Base-by-base conservation (phyloP, 1,140 invertebrate genomes). In the Diorhabda elongata region DNA sequence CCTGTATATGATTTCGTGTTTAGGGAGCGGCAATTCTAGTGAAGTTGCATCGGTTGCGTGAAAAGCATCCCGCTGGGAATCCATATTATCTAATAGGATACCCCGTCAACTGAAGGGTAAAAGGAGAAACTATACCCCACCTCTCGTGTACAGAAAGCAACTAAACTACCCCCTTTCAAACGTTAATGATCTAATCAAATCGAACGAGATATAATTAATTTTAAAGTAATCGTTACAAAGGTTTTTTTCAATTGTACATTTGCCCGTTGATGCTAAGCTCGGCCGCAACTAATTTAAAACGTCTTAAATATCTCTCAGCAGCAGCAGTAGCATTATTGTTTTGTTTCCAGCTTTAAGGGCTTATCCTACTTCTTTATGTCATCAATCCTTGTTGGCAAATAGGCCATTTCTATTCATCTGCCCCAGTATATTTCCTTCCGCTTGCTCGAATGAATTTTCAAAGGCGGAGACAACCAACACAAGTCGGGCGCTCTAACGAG, bases 81-180 rank as follows among this genome's bases (percentile, higher is more conserved):
- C 52, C 47, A 67, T 68, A 72, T 72, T 72, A 72, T 67, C 68
- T 72, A 72, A 71, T 69, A 69, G 65, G 64, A 72, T 69, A 67
- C 67, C 43, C 58, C 42, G 47, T 52, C 6, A 52, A 52, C 47
- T 52, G 47, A 26, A 26, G 26, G 26, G 26, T 26, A 26, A 26
- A 26, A 26, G 26, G 26, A 26, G 26, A 26, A 26, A 26, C 26
- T 26, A 26, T 26, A 26, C 26, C 26, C 26, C 26, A 26, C 26
- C 26, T 26, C 26, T 26, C 26, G 26, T 26, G 1, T 26, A 26
- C 26, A 26, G 26, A 26, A 26, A 26, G 26, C 26, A 26, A 26
- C 26, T 26, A 26, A 26, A 26, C 26, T 26, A 26, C 26, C 26
- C 26, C 1, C 26, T 26, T 26, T 26, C 26, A 26, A 26, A 26